Conservation (phyloP, 1,140 invertebrate species). For the Drosophila baimaii region DNA sequence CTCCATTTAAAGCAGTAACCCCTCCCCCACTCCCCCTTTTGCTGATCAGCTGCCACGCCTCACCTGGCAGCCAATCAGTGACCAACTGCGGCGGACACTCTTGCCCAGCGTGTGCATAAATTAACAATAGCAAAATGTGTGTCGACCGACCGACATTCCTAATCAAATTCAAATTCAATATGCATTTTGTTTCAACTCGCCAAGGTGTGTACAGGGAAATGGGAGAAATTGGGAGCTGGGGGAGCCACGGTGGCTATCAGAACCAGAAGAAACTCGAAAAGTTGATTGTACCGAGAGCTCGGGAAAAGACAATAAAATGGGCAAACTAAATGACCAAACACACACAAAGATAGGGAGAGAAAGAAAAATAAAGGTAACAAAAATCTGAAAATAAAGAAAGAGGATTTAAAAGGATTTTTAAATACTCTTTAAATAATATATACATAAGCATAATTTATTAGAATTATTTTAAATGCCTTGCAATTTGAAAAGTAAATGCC, state of each 20-base stretch:
- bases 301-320: conserved; percentile 69
- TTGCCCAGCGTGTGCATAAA: conserved; percentile 48
- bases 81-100: conserved; percentile 14
- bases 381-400: conserved; percentile 5
- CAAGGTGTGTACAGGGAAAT: conserved; percentile 7
- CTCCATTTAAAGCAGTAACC: conserved; percentile 59
- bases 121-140: conserved; percentile 60
- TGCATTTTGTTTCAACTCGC: conserved; percentile 47
- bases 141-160: conserved; percentile 51
- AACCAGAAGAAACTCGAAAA: conserved; percentile 10
- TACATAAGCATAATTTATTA: no score
- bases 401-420: rapidly evolving
- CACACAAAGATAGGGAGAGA: not conserved
- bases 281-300: conserved; percentile 41
- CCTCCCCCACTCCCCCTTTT: not conserved
- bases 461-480: no score
- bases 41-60: not conserved
- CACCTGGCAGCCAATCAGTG: conserved; percentile 45
- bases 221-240: conserved; percentile 7
- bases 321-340: conserved; percentile 64
- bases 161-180: conserved; percentile 65
- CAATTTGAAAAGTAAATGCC: no score
- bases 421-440: no score
- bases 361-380: conserved; percentile 1
- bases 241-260: not conserved